These are phyloP conservation scores for Danio aesculapii DNA, from an alignment of 2,797 vertebrate species.

Conservation along the genomic window DNA sequence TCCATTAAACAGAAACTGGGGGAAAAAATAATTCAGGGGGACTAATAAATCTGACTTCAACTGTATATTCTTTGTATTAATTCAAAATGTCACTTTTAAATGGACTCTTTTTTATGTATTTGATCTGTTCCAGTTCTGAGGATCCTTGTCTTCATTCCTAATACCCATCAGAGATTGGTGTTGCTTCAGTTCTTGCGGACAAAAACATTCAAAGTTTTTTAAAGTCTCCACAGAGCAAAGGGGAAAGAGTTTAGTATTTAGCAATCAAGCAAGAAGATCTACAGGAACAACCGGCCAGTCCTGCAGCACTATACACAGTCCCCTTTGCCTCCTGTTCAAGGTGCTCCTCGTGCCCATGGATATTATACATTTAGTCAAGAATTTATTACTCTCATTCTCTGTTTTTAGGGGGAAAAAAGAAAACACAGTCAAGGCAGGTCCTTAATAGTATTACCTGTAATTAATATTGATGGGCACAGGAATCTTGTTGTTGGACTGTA, in stretches of 20 bases:
- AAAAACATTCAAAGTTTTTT: slow-evolving; percentile 50
- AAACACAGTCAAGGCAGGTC: slow-evolving; percentile 82
- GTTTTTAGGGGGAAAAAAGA: slow-evolving; percentile 54
- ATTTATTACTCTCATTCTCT: slow-evolving; percentile 69
- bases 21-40: no score
- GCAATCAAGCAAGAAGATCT: slow-evolving; percentile 52
- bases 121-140: slow-evolving; percentile 63
- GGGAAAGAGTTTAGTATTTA: slow-evolving; percentile 41
- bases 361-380: slow-evolving; percentile 56
- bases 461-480: slow-evolving; percentile 78
- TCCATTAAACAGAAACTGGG: no score
- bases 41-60: no score
- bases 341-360: slow-evolving; percentile 63
- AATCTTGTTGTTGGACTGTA: slow-evolving; percentile 58
- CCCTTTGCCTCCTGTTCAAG: slow-evolving; percentile 56
- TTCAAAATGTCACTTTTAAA: background rate
- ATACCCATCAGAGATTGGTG: slow-evolving; percentile 46
- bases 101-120: background rate
- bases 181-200: slow-evolving; percentile 49
- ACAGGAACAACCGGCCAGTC: slow-evolving; percentile 51
- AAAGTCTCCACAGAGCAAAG: slow-evolving; percentile 50
- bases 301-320: slow-evolving; percentile 50
- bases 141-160: slow-evolving; percentile 42
- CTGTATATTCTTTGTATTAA: background rate
- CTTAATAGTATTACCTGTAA: slow-evolving; percentile 80